Evolutionary conservation across 2,797 vertebrate species (phyloP).

Genomic region (Gymnothorax javanicus): DNA sequence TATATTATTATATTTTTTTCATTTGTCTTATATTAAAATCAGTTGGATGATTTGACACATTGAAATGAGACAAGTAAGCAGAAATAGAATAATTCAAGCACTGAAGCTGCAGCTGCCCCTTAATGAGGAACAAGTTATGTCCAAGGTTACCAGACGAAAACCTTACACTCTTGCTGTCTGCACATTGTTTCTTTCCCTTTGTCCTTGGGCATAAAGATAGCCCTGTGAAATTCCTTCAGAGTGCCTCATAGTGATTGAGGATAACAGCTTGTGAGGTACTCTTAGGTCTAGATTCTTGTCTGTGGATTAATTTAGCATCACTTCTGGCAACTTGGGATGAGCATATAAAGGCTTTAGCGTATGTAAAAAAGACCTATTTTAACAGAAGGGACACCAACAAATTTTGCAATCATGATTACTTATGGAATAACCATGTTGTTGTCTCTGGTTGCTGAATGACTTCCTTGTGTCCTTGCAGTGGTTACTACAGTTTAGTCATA

Average conservation of each 20-base stretch:
- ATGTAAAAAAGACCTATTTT: not conserved
- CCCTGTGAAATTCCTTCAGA: conserved; percentile 44
- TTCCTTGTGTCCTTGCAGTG: not conserved
- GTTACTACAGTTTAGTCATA: not conserved
- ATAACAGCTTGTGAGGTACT: conserved; percentile 49
- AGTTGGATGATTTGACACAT: no score
- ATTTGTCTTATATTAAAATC: no score
- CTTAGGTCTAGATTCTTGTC: conserved; percentile 29
- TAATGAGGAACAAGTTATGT: not conserved
- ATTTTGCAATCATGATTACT: not conserved
- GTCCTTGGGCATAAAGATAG: conserved; percentile 50
- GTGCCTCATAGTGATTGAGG: conserved; percentile 58
- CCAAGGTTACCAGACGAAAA: conserved; percentile 39
- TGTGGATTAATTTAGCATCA: not conserved
- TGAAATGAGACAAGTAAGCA: no score
- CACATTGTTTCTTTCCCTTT: conserved; percentile 43
- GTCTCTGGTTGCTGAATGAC: not conserved
- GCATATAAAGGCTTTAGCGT: not conserved
- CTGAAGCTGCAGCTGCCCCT: not conserved
- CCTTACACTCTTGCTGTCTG: conserved; percentile 39
- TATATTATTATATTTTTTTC: no score
- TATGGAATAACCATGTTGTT: not conserved
- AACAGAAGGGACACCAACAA: not conserved
- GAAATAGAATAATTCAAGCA: not conserved
- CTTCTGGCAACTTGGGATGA: not conserved